Conservation (phyloP, 2,797 vertebrate genomes). For the Lagodon rhomboides region DNA sequence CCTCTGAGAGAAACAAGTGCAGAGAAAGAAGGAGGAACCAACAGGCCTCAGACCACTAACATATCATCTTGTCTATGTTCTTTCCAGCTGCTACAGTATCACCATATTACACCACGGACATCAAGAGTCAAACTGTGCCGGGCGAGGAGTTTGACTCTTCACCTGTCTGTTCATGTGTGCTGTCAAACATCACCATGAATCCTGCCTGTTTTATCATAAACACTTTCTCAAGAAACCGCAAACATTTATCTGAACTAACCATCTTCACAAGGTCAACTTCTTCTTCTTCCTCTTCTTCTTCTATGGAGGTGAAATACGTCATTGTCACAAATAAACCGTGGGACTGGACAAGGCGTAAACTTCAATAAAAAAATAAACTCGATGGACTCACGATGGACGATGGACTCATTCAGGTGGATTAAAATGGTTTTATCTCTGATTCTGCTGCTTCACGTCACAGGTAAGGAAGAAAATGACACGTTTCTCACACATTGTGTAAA, state of each 20-base stretch:
- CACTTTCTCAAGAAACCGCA: not conserved
- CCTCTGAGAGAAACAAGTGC: too few species aligned
- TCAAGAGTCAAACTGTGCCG: not conserved
- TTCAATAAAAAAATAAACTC: too few species aligned
- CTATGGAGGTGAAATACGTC: not conserved
- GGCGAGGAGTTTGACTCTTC: not conserved
- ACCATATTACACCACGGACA: not conserved
- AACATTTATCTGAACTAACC: not conserved
- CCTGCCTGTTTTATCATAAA: not conserved
- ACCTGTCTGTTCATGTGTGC: not conserved
- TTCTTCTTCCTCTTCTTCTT: not conserved
- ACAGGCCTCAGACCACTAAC: not conserved
- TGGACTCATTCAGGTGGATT: not conserved
- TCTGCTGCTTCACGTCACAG: not conserved
- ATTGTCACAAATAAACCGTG: too few species aligned
- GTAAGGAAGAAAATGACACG: not conserved
- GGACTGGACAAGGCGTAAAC: too few species aligned
- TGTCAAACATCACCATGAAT: not conserved
- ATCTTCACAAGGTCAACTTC: not conserved
- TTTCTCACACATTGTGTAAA: too few species aligned
- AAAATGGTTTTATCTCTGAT: not conserved
- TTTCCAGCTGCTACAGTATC: not conserved
- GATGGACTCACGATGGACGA: not conserved
- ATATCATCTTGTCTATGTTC: not conserved
- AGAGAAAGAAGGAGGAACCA: not conserved